These are phyloP conservation scores for Hybos culiciformis DNA, from an alignment of 2,888 invertebrate genomes.

Conservation along the genomic window DNA sequence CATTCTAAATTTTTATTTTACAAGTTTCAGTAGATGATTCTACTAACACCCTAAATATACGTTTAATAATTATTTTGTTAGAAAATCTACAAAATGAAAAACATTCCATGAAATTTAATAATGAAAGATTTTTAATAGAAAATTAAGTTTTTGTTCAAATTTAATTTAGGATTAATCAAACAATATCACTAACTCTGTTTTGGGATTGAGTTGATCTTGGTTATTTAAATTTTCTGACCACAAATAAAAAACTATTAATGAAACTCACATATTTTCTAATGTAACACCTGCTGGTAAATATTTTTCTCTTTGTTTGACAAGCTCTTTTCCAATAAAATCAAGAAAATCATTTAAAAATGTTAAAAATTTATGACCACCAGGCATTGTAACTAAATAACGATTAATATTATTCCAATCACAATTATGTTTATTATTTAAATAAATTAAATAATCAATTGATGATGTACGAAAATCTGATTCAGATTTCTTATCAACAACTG, in stretches of 20 bases:
- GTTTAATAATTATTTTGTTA: too few species aligned
- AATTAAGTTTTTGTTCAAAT: not conserved
- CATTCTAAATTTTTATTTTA: too few species aligned
- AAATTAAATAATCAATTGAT: constrained; percentile 29
- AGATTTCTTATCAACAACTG: constrained; percentile 29
- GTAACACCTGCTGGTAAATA: constrained; percentile 8
- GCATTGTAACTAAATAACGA: constrained; percentile 32
- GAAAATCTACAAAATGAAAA: too few species aligned
- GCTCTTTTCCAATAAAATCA: constrained; percentile 26
- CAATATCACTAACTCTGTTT: too few species aligned
- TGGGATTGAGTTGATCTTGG: too few species aligned
- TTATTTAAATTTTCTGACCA: too few species aligned
- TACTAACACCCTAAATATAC: too few species aligned
- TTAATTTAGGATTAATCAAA: too few species aligned
- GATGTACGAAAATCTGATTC: constrained; percentile 28
- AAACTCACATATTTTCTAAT: not conserved
- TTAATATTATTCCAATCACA: too few species aligned
- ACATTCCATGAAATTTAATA: not conserved
- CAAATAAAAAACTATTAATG: too few species aligned
- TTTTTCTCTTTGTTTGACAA: constrained; percentile 26
- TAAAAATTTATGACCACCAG: constrained; percentile 33
- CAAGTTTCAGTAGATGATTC: too few species aligned
- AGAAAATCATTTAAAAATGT: constrained; percentile 27
- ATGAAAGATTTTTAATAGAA: not conserved
- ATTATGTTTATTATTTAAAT: constrained; percentile 30